Evolutionary conservation across 2,113 vertebrate species (phyloP).

Genomic region (Nymphicus hollandicus): DNA sequence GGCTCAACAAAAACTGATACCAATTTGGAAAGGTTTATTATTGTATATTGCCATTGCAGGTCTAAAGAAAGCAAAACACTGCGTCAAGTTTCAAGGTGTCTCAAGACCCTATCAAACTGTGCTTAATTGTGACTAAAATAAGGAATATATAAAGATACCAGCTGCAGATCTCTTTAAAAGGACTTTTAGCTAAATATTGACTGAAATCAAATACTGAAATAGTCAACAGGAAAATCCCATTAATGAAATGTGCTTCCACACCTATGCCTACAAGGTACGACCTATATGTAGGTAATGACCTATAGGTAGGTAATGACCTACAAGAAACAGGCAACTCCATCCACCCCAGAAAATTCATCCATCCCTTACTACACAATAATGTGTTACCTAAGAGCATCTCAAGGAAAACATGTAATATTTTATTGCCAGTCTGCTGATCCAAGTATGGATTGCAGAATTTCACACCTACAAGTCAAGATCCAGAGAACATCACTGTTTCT

Average conservation of each 20-base stretch:
- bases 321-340: not conserved
- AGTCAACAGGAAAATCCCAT: not conserved
- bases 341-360: not conserved
- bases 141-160: not conserved
- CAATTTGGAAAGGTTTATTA: not conserved
- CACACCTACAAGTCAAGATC: not conserved
- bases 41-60: not conserved
- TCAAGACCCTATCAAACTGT: not conserved
- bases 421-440: not conserved
- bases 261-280: too few relatives aligned
- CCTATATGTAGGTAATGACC: not conserved
- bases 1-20: not conserved
- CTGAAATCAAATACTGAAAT: not conserved
- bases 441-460: not conserved
- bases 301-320: not conserved
- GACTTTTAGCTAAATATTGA: not conserved
- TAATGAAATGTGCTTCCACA: not conserved
- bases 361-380: not conserved
- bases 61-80: not conserved
- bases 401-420: fast-evolving
- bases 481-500: not conserved
- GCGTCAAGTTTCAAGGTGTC: not conserved
- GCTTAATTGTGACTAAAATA: not conserved
- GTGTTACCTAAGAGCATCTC: not conserved
- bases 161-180: not conserved